Evolutionary conservation across 2,888 invertebrate species (phyloP).

Genomic region (Galerucella calmariensis): DNA sequence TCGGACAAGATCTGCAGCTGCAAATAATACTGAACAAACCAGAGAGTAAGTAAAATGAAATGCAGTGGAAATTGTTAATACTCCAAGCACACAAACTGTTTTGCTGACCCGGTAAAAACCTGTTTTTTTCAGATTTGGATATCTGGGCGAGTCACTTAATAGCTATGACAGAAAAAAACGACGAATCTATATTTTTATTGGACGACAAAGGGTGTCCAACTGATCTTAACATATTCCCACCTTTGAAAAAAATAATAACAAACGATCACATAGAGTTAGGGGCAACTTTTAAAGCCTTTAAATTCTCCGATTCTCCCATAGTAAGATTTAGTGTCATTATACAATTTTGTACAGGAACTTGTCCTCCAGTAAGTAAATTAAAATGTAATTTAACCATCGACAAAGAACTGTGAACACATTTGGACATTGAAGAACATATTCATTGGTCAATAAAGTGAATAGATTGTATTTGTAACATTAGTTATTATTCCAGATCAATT

Average conservation of each 20-base stretch:
- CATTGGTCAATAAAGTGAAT: too few species aligned
- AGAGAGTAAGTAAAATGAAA: conserved; percentile 27
- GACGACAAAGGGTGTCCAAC: conserved; percentile 86
- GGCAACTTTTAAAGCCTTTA: conserved; percentile 83
- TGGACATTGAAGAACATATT: too few species aligned
- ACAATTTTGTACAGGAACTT: conserved; percentile 80
- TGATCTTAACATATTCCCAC: conserved; percentile 70
- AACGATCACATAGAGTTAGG: conserved; percentile 65
- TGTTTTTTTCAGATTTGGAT: conserved; percentile 65
- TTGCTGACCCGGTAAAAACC: neutral
- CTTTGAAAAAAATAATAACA: conserved; percentile 62
- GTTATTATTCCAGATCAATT: conserved; percentile 60
- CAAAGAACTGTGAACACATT: neutral
- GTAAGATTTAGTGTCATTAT: conserved; percentile 86
- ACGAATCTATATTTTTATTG: conserved; percentile 78
- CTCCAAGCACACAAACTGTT: too few species aligned
- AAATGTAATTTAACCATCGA: neutral
- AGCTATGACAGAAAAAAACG: conserved; percentile 80
- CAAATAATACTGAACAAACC: conserved; percentile 68
- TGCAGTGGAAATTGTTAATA: too few species aligned
- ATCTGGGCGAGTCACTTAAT: conserved; percentile 83
- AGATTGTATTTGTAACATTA: too few species aligned
- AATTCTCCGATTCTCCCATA: conserved; percentile 85
- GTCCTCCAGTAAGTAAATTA: conserved; percentile 69
- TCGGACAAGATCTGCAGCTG: conserved; percentile 75